phyloP scores from a whole-genome alignment of 1,140 invertebrate genomes.

The Drosophila yakuba region DNA sequence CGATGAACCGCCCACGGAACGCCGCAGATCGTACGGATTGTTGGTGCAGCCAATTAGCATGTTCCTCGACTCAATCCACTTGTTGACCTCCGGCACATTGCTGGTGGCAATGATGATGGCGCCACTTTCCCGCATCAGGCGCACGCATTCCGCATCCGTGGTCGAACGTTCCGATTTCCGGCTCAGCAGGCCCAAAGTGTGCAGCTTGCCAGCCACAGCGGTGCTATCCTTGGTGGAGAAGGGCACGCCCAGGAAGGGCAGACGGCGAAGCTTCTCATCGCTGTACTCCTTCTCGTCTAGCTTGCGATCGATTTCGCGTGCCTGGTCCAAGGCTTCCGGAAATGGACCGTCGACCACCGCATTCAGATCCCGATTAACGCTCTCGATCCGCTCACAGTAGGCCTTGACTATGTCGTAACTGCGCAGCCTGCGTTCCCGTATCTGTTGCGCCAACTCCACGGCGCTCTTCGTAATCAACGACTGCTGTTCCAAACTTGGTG shows the following conservation, averaged over 20 bases:
- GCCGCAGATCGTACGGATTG: conserved; percentile 95
- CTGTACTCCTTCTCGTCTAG: conserved; percentile 86
- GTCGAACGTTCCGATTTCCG: conserved; percentile 86
- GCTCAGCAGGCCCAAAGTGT: conserved; percentile 88
- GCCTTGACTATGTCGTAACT: conserved; percentile 90
- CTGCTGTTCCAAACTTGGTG: conserved; percentile 85
- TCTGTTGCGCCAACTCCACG: conserved; percentile 87
- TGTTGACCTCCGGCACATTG: conserved; percentile 95
- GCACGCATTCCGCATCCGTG: conserved; percentile 92
- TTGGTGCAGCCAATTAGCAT: conserved; percentile 95
- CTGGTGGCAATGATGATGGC: conserved; percentile 96
- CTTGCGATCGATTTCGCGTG: conserved; percentile 89
- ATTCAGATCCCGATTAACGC: conserved; percentile 92
- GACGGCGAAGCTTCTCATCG: conserved; percentile 87
- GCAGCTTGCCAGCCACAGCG: conserved; percentile 87
- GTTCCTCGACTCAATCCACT: conserved; percentile 93
- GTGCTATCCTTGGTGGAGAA: conserved; percentile 90
- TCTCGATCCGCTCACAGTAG: conserved; percentile 91
- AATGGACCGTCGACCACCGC: conserved; percentile 91
- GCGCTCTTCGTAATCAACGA: conserved; percentile 88
- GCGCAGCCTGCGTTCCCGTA: conserved; percentile 87
- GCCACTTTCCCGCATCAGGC: conserved; percentile 90
- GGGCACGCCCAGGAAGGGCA: conserved; percentile 92
- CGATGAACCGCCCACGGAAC: conserved; percentile 93
- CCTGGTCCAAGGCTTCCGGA: conserved; percentile 92